Percentiles rank a stretch among this genome's conserved stretches.
Conservation (phyloP, 2,113 vertebrate species). For the Cichladusa arquata region DNA sequence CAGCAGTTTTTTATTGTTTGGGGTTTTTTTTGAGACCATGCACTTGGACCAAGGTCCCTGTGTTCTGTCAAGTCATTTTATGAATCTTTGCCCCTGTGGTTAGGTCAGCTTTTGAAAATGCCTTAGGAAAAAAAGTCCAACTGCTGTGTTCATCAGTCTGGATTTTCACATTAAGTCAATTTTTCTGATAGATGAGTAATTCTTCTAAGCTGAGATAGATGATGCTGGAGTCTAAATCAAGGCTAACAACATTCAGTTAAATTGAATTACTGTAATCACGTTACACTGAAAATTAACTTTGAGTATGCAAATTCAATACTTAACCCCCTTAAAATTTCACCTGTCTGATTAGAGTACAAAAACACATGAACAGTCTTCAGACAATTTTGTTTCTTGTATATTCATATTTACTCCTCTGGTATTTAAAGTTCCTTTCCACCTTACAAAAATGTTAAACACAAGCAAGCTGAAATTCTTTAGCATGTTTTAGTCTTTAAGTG, state of each 20-base stretch:
- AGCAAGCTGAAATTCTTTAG: not conserved
- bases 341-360: slow-evolving; percentile 10
- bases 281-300: not conserved
- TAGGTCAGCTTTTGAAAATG: not conserved
- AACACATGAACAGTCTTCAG: not conserved
- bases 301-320: slow-evolving; percentile 6
- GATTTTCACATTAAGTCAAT: not conserved
- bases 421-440: not conserved
- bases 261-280: slow-evolving; percentile 41
- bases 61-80: not conserved
- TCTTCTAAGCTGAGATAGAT: slow-evolving; percentile 13
- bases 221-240: slow-evolving; percentile 6
- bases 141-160: not conserved
- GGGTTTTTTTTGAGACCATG: not conserved
- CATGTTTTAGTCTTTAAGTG: not conserved
- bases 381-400: not conserved
- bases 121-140: not conserved
- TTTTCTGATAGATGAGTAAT: slow-evolving; percentile 10
- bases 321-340: not conserved
- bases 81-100: not conserved
- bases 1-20: not conserved
- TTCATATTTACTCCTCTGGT: not conserved
- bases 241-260: slow-evolving; percentile 30
- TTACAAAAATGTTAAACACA: not conserved
- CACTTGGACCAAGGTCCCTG: not conserved